A percentile compares a stretch with the other conserved stretches of the same genome.
These are phyloP conservation scores for Zoanthus solanderi DNA, from an alignment of 92 coral and sea anemone genomes.

Conservation along the genomic window DNA sequence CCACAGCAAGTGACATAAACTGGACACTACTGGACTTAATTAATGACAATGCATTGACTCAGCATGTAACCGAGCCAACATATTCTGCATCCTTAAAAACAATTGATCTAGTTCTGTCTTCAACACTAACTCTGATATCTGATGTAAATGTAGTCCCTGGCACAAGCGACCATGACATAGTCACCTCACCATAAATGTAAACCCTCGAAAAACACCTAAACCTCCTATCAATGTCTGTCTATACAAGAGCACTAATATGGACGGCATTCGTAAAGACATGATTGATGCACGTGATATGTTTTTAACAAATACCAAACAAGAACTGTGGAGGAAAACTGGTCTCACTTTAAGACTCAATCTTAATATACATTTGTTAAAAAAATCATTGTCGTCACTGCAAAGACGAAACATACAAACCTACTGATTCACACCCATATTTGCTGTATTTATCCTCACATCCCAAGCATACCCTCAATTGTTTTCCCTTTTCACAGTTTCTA, in stretches of 20 bases:
- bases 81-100: conserved; percentile 32
- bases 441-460: no score
- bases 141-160: conserved; percentile 42
- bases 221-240: conserved; percentile 11
- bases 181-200: conserved; percentile 10
- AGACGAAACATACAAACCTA: neutral
- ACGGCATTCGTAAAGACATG: conserved; percentile 21
- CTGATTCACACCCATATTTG: no score
- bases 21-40: conserved; percentile 30
- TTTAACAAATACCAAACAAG: no score
- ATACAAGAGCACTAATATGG: conserved; percentile 7
- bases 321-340: neutral
- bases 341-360: neutral
- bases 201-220: conserved; percentile 4
- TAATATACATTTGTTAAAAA: no score
- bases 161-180: conserved; percentile 27
- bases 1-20: conserved; percentile 45
- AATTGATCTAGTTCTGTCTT: conserved; percentile 36
- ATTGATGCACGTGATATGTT: conserved; percentile 1
- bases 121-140: conserved; percentile 42
- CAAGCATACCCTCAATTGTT: no score
- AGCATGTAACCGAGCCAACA: conserved; percentile 46
- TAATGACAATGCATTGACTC: conserved; percentile 43
- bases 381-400: conserved; percentile 28
- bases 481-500: no score